Percentiles rank a stretch among this genome's conserved stretches.
Conservation (phyloP, 2,888 invertebrate genomes). For the Eupithecia subumbrata region DNA sequence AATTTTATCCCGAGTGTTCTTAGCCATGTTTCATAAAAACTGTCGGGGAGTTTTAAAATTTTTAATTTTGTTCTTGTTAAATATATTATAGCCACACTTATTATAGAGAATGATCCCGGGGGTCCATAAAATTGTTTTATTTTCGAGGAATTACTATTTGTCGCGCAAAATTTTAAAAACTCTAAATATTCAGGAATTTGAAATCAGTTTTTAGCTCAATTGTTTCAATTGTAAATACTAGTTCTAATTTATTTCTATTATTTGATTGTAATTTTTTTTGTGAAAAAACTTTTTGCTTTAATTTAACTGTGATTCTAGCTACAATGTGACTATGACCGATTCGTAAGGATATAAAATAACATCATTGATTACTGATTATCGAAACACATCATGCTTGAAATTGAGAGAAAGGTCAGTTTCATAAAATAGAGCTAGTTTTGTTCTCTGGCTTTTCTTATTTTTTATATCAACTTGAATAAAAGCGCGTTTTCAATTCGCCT, state of each 20-base stretch:
- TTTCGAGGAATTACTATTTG: too few species aligned
- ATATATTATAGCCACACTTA: too few species aligned
- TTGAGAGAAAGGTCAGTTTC: constrained; percentile 10
- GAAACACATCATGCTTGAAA: constrained; percentile 28
- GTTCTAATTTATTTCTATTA: too few species aligned
- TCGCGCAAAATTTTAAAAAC: background rate
- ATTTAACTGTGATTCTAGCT: background rate
- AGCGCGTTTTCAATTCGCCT: background rate
- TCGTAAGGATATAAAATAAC: background rate
- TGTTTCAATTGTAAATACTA: too few species aligned
- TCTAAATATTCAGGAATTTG: background rate
- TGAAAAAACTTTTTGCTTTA: too few species aligned
- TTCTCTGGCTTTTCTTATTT: background rate
- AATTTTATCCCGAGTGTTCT: too few species aligned
- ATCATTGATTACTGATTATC: background rate
- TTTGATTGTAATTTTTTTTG: too few species aligned
- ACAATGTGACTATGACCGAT: background rate
- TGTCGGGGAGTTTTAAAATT: too few species aligned
- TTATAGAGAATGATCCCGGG: background rate
- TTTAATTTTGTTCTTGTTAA: too few species aligned
- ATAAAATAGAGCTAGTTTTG: background rate
- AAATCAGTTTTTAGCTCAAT: too few species aligned
- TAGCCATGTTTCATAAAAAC: too few species aligned
- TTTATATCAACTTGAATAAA: background rate
- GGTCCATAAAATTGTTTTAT: background rate